Conservation (phyloP, 2,797 vertebrate species). For the Platyrinchus mystaceus region DNA sequence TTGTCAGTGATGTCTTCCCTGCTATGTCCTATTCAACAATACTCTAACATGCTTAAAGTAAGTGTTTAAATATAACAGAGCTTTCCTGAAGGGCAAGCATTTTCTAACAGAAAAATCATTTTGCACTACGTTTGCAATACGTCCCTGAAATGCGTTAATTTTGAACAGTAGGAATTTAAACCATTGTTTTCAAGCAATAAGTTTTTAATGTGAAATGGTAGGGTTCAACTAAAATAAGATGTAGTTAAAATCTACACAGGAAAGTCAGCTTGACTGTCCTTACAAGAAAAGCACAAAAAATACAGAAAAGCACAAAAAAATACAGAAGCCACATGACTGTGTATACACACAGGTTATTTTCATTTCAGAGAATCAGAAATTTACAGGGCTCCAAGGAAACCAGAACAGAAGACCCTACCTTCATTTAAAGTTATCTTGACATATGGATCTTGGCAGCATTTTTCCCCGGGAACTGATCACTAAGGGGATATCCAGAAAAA, state of each 20-base stretch:
- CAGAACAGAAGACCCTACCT: neutral
- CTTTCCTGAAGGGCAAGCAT: neutral
- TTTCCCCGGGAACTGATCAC: neutral
- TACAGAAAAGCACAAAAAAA: neutral
- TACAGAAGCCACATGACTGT: neutral
- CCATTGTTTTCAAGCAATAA: neutral
- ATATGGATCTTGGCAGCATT: neutral
- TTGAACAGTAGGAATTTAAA: neutral
- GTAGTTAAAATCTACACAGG: neutral
- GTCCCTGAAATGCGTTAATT: neutral
- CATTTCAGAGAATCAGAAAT: neutral
- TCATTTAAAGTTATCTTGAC: neutral
- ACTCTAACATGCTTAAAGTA: neutral
- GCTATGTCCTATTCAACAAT: neutral
- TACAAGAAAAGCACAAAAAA: neutral
- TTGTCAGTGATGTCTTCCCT: constrained; percentile 35
- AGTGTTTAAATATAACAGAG: neutral
- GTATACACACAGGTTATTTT: neutral
- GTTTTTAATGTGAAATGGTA: neutral
- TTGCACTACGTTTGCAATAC: neutral
- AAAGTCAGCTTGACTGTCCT: neutral
- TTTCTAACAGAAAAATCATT: neutral
- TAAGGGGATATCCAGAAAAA: neutral
- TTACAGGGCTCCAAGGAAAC: neutral
- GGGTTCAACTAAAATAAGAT: neutral